Evolutionary conservation across 2,888 invertebrate genomes (phyloP).

Genomic region (Macroteleia sp.): DNA sequence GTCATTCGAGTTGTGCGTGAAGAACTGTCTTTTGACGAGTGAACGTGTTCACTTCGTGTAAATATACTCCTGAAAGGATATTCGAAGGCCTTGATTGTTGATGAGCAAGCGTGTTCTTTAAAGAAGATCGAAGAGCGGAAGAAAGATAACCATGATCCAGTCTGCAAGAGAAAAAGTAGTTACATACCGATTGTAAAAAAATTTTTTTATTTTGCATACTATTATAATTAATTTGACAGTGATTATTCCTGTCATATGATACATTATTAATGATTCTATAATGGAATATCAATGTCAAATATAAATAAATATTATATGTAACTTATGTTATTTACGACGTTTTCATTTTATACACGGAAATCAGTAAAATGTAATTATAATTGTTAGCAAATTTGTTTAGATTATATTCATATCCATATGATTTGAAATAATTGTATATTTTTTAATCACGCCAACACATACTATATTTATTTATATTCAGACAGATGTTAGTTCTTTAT

Average conservation of each 20-base stretch:
- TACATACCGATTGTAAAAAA: slow-evolving; percentile 23
- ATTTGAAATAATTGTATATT: too few species aligned
- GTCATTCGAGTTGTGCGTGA: slow-evolving; percentile 55
- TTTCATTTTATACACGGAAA: too few species aligned
- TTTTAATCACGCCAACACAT: too few species aligned
- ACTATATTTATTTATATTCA: too few species aligned
- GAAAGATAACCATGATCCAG: slow-evolving; percentile 49
- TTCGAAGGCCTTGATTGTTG: slow-evolving; percentile 68
- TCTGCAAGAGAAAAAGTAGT: slow-evolving; percentile 42
- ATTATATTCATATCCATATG: too few species aligned
- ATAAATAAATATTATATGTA: too few species aligned
- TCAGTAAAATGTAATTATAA: too few species aligned
- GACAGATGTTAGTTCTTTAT: too few species aligned
- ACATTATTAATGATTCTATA: slow-evolving; percentile 11
- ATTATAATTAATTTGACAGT: slow-evolving; percentile 43
- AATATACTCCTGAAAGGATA: slow-evolving; percentile 71
- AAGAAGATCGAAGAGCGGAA: slow-evolving; percentile 56
- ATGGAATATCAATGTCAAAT: slow-evolving; percentile 4
- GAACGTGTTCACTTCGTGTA: slow-evolving; percentile 65
- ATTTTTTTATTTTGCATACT: slow-evolving; percentile 9
- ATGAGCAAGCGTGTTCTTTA: slow-evolving; percentile 65
- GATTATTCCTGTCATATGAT: slow-evolving; percentile 21
- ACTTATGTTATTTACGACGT: too few species aligned
- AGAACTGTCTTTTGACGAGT: slow-evolving; percentile 61
- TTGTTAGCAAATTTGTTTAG: too few species aligned